Conservation (phyloP, 2,113 vertebrate species). For the Forbesichthys agassizii region DNA sequence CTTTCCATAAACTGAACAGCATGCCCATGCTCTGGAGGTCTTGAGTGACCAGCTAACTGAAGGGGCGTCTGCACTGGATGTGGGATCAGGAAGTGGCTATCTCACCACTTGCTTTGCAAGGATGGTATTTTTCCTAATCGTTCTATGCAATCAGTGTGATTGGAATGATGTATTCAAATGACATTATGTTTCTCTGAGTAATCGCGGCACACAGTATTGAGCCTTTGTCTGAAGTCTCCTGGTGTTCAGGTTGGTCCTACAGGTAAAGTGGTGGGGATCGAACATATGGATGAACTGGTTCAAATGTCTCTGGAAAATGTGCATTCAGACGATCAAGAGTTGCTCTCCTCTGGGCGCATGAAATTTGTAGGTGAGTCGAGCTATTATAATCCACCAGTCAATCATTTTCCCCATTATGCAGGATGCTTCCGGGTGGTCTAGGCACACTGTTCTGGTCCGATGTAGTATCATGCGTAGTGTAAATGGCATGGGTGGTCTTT, state of each 20-base stretch:
- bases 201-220: not conserved
- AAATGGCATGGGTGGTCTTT: slow-evolving; percentile 9
- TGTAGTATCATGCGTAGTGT: not conserved
- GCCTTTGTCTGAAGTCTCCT: slow-evolving; percentile 8
- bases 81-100: slow-evolving; percentile 92
- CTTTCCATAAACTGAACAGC: slow-evolving; percentile 66
- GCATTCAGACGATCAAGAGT: slow-evolving; percentile 78
- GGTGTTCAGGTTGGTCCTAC: slow-evolving; percentile 76
- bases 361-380: slow-evolving; percentile 80
- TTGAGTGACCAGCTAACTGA: slow-evolving; percentile 85
- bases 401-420: not conserved
- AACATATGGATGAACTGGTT: slow-evolving; percentile 87
- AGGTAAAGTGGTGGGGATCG: slow-evolving; percentile 86
- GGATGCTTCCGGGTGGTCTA: not conserved
- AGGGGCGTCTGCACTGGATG: slow-evolving; percentile 84
- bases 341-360: slow-evolving; percentile 82
- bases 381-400: not conserved
- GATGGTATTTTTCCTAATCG: slow-evolving; percentile 78
- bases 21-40: slow-evolving; percentile 87
- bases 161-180: too few relatives aligned
- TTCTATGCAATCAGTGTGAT: too few relatives aligned
- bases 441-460: not conserved
- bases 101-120: slow-evolving; percentile 89
- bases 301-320: slow-evolving; percentile 81
- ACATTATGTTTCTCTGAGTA: too few relatives aligned